Evolutionary conservation across 2,797 vertebrate species (phyloP), one percentile per base, ranked within the genome.

Genomic region (Protonibea diacanthus): DNA sequence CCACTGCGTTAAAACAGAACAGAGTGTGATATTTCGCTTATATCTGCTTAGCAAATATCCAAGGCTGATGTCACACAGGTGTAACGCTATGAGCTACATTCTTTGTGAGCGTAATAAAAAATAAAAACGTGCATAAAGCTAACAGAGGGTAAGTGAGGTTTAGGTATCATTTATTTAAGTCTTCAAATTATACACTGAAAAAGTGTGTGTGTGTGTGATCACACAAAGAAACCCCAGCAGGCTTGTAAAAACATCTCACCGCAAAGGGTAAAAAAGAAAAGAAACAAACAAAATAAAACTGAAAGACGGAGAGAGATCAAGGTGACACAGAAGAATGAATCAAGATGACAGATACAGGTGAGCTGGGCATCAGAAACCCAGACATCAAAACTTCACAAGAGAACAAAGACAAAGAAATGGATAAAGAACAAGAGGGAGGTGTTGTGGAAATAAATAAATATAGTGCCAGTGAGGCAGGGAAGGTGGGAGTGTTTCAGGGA

Each of bases 311-410:
- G 62, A 56, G 21, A 82, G 79, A 83, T 71, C 56, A 76, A 64
- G 66, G 68, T 78, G 82, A 86, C 70, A 55, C 76, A 85, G 48
- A 66, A 52, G 82, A 80, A 76, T 77, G 78, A 87, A 87, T 85
- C 70, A 70, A 51, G 66, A 78, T 65, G 71, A 88, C 78, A 62
- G 78, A 85, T 80, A 55, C 59, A 75, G 72, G 62, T 84, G 75
- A 86, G 65, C 6, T 8, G 52, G 76, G 71, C 69, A 73, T 76
- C 71, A 68, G 70, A 84, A 78, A 74, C 25, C 27, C 68, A 85
- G 66, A 83, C 86, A 79, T 82, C 71, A 74, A 74, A 73, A 77
- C 67, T 64, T 83, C 60, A 65, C 65, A 86, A n/a, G 38, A 83
- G 78, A 85, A 79, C 79, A 83, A 76, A 83, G 71, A 25, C 59